Base-by-base conservation (phyloP, 2,888 invertebrate species). In the Gerosis bhagava region DNA sequence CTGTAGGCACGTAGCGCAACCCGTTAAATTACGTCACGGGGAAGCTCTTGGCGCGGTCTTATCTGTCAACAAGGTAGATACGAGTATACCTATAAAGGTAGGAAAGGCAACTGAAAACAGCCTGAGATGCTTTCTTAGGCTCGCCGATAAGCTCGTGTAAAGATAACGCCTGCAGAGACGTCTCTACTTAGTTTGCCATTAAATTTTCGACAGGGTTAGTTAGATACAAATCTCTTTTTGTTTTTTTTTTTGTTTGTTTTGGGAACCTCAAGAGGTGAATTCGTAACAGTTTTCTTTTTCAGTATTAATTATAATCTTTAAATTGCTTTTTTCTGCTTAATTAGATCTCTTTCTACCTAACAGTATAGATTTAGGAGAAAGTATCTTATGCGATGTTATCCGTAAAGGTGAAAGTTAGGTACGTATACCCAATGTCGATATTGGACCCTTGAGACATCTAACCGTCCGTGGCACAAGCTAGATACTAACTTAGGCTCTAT, bases 51-150 rank as follows among this genome's bases (percentile, higher is more conserved):
- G 79, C 81, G 63, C 57, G 56, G 51, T 60, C 76, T 83, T 83
- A 83, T 83, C 83, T 78, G 67, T 74, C 77, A 76, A 76, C 78
- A 73, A 73, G 76, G 43, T n/a, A n/a, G n/a, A n/a, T n/a, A n/a
- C n/a, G n/a, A n/a, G 22, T 44, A 43, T 43, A 73, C 60, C 71
- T 63, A 58, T 57, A 61, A 59, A 50, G 56, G 58, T 48, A 50
- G 54, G 57, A 54, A 57, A 56, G 53, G 57, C 57, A 54, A 55
- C 56, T 47, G 57, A 46, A 54, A 56, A 62, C 57, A 58, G 53
- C 51, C 52, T 46, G 51, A 54, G 59, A 56, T 58, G 55, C 37
- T 53, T 57, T 59, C 52, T 49, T 54, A 47, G 51, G 36, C 53
- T 35, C 24, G 35, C 25, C 42, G 54, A 54, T 51, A 51, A 52